These are phyloP conservation scores for Ormyrus pomaceus DNA, from an alignment of 2,888 invertebrate species.

Conservation along the genomic window DNA sequence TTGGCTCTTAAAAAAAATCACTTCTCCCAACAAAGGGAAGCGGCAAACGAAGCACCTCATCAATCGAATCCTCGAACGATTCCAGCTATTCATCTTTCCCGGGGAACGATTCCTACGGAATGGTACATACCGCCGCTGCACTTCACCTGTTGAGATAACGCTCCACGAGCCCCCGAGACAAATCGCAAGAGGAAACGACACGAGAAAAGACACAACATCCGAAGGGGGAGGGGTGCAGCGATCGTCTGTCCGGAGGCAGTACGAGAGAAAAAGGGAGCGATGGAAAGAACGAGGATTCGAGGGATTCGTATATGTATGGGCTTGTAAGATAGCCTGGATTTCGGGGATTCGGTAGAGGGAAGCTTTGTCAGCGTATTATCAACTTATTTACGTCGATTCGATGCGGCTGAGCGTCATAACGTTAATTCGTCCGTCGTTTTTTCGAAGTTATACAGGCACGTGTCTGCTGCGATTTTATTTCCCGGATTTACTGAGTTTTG, in stretches of 20 bases:
- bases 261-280: not conserved
- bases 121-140: not conserved
- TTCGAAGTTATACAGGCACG: too few species aligned
- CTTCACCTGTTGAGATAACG: constrained; percentile 32
- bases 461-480: too few species aligned
- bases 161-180: not conserved
- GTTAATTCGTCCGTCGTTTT: constrained; percentile 9
- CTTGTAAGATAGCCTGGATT: constrained; percentile 2
- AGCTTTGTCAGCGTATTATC: constrained; percentile 39
- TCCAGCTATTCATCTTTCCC: not conserved
- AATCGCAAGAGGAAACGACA: constrained; percentile 18
- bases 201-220: not conserved
- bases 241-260: not conserved
- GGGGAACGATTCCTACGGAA: not conserved
- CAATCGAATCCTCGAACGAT: not conserved
- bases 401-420: constrained; percentile 8
- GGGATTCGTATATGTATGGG: constrained; percentile 4
- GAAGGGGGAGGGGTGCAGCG: not conserved
- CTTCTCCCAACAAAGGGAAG: too few species aligned
- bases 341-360: constrained; percentile 18
- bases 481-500: too few species aligned
- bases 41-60: not conserved
- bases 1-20: too few species aligned
- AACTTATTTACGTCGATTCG: constrained; percentile 25
- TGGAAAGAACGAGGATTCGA: not conserved